Base-by-base conservation (phyloP, 2,797 vertebrate genomes). In the Acipenser transmontanus region DNA sequence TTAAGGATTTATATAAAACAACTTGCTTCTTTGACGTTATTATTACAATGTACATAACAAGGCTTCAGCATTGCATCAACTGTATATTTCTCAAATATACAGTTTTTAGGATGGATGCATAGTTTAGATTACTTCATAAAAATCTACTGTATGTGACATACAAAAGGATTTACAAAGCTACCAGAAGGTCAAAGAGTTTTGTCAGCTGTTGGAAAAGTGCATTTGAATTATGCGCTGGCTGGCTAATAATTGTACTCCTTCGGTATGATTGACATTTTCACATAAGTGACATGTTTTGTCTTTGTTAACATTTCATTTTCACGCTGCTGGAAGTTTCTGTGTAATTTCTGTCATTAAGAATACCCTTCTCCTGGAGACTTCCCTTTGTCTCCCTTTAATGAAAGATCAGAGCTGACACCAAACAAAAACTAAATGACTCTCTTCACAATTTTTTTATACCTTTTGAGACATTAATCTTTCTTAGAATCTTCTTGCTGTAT, bases 221-320 rank as follows among this genome's bases (percentile, higher is more conserved):
- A 34, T 34, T 34, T 62, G 1, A 14, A 34, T 14, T 14, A 13
- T 60, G 49, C 13, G 6, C 13, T 11, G 7, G 17, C 49, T 50
- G 34, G 34, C 34, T 48, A 59, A 69, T 70, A 76, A 77, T 76
- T 83, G 72, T 73, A 72, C 75, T 66, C 56, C 66, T 73, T 72
- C 51, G 76, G 77, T 72, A 68, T 74, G 75, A 80, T 70, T 82
- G 80, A 73, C 81, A 81, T 88, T 85, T 82, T 67, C 80, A 76
- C 76, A 78, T 68, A 74, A 71, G 68, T 80, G 77, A 83, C 81
- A 84, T 74, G 34, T 70, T 73, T 80, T 76, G 76, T 79, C 76
- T 78, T 82, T 72, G 78, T 69, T 85, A 85, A 77, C 82, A 84
- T 87, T 84, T 85, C 70, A 71, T 11, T 65, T 70, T 74, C 73